phyloP scores from a whole-genome alignment of 2,888 invertebrate genomes.

The Terebella lapidaria region DNA sequence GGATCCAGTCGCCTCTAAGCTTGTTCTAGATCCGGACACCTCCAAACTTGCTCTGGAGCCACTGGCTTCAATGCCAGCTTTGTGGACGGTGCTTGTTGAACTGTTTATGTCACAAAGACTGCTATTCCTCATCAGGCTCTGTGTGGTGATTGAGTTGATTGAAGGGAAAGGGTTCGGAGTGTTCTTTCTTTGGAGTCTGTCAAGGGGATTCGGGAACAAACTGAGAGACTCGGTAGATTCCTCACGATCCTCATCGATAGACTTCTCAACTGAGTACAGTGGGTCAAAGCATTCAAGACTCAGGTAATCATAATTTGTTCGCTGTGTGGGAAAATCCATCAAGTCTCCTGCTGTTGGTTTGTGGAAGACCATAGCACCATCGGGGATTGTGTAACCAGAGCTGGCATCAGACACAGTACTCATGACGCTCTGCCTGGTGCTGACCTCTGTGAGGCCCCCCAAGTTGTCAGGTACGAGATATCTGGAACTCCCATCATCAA shows the following conservation, averaged over 20 bases:
- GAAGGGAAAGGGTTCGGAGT: slow-evolving; percentile 14
- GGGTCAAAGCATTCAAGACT: slow-evolving; percentile 28
- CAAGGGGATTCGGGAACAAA: slow-evolving; percentile 7
- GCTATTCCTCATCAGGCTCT: slow-evolving; percentile 1
- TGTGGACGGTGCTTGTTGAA: too few relatives aligned
- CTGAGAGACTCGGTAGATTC: slow-evolving; percentile 2
- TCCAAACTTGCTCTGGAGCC: not conserved
- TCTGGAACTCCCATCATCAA: too few relatives aligned
- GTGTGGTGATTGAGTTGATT: slow-evolving; percentile 5
- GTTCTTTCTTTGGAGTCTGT: slow-evolving; percentile 4
- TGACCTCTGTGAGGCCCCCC: too few relatives aligned
- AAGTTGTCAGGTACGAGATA: too few relatives aligned
- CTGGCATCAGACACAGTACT: slow-evolving; percentile 2
- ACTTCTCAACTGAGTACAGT: slow-evolving; percentile 13
- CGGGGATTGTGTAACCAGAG: slow-evolving; percentile 1
- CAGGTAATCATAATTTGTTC: slow-evolving; percentile 13
- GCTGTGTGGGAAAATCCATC: not conserved
- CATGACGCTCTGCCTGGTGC: too few relatives aligned
- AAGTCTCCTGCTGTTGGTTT: slow-evolving; percentile 7
- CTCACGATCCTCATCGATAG: not conserved
- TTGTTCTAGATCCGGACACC: not conserved
- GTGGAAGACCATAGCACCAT: not conserved
- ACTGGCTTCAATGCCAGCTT: too few relatives aligned
- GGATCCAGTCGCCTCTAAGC: not conserved
- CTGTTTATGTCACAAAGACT: too few relatives aligned